Evolutionary conservation across 2,797 vertebrate species (phyloP).

Genomic region (Kryptolebias ocellatus): DNA sequence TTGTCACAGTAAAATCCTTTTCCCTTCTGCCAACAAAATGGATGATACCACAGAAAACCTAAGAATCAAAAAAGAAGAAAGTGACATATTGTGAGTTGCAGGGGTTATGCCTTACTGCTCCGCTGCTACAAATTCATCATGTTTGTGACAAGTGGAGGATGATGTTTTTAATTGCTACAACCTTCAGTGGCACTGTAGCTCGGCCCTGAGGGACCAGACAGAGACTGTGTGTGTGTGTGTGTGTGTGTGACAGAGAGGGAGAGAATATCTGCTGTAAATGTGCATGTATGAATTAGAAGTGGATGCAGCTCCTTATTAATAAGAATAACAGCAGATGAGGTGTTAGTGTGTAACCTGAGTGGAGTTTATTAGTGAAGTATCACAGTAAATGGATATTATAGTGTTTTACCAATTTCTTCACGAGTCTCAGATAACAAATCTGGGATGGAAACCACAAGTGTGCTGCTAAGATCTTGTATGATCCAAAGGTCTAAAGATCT

Average conservation of each 20-base stretch:
- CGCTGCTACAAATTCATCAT: conserved; percentile 77
- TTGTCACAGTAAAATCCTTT: conserved; percentile 6
- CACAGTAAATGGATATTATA: conserved; percentile 15
- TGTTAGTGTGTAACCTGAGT: conserved; percentile 35
- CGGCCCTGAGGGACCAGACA: conserved; percentile 65
- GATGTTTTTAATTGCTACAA: conserved; percentile 81
- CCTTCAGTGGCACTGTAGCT: conserved; percentile 67
- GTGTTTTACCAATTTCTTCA: conserved; percentile 3
- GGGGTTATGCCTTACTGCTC: conserved; percentile 72
- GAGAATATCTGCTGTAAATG: conserved; percentile 25
- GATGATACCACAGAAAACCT: conserved; percentile 37
- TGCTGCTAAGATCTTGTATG: conserved; percentile 1
- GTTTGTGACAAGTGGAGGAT: conserved; percentile 77
- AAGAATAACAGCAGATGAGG: conserved; percentile 59
- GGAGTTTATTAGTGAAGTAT: conserved; percentile 18
- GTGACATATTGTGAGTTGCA: conserved; percentile 58
- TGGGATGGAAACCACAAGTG: conserved; percentile 13
- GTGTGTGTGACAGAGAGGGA: conserved; percentile 14
- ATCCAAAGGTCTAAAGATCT: neutral
- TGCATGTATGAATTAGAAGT: conserved; percentile 33
- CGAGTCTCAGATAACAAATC: conserved; percentile 29
- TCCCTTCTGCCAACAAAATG: conserved; percentile 28
- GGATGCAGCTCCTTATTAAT: conserved; percentile 49
- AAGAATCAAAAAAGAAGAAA: conserved; percentile 38
- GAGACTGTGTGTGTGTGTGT: neutral